Percentiles rank a stretch among this genome's conserved stretches.
Conservation (phyloP, 2,888 invertebrate species). For the Drosophila macrospina region DNA sequence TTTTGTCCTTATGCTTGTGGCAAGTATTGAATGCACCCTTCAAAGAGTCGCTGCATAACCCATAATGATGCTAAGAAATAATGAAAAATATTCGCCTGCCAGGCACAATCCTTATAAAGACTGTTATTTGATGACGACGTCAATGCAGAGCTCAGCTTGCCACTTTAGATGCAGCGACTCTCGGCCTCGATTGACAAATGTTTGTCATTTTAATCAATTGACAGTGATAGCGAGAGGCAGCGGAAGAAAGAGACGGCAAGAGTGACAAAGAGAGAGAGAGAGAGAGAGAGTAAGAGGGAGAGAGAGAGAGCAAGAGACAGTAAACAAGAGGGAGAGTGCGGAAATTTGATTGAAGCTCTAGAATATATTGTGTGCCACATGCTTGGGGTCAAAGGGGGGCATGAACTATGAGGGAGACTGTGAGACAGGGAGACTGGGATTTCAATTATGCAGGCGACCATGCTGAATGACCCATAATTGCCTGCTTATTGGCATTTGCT, state of each 20-base stretch:
- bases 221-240: not conserved
- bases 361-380: slow-evolving; percentile 14
- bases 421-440: not conserved
- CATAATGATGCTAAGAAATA: slow-evolving; percentile 33
- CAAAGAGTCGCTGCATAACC: slow-evolving; percentile 15
- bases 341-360: slow-evolving; percentile 1
- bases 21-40: slow-evolving; percentile 34
- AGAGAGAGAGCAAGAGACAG: not conserved
- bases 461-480: slow-evolving; percentile 24
- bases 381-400: not conserved
- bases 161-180: slow-evolving; percentile 1
- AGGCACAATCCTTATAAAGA: slow-evolving; percentile 6
- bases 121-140: slow-evolving; percentile 13
- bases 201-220: slow-evolving; percentile 21
- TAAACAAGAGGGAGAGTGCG: too few relatives aligned
- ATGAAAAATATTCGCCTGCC: slow-evolving; percentile 36
- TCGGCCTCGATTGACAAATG: slow-evolving; percentile 2
- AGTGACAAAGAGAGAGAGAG: not conserved
- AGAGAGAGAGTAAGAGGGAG: not conserved
- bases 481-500: slow-evolving; percentile 14
- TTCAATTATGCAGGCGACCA: slow-evolving; percentile 23
- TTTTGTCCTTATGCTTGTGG: not conserved
- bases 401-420: not conserved
- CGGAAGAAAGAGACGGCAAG: too few relatives aligned
- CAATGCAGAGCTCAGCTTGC: slow-evolving; percentile 12